phyloP scores from a whole-genome alignment of 2,888 invertebrate genomes.

The Rhamphomyia laevipes region DNA sequence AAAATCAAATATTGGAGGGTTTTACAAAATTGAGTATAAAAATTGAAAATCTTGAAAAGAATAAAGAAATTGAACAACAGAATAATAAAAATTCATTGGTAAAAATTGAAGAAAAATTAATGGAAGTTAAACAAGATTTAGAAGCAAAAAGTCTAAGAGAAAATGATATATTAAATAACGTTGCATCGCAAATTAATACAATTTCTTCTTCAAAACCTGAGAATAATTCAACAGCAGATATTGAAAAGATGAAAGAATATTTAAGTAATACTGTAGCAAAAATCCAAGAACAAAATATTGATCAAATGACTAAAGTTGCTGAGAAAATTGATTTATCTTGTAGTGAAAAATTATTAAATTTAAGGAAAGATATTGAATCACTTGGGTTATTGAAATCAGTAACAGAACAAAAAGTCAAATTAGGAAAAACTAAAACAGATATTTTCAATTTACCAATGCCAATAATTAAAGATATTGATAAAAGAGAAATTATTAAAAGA shows the following conservation, averaged over 20 bases:
- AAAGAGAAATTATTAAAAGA: too few species aligned
- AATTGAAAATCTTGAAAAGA: slow-evolving; percentile 2
- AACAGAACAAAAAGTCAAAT: too few species aligned
- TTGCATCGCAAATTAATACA: neutral
- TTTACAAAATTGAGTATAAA: slow-evolving; percentile 1
- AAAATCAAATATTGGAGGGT: neutral
- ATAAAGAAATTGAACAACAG: neutral
- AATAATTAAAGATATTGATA: too few species aligned
- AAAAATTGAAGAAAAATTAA: slow-evolving; percentile 9
- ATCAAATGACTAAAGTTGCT: slow-evolving; percentile 11
- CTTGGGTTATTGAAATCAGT: too few species aligned
- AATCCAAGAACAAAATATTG: neutral
- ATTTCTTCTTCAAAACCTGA: neutral
- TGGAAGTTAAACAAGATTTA: slow-evolving; percentile 3
- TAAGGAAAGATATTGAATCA: slow-evolving; percentile 4
- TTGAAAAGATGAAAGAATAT: slow-evolving; percentile 3
- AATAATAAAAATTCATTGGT: slow-evolving; percentile 6
- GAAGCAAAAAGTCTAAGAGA: neutral
- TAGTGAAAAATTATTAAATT: slow-evolving; percentile 8
- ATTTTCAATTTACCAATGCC: too few species aligned
- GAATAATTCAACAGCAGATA: slow-evolving; percentile 1
- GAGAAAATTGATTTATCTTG: slow-evolving; percentile 10
- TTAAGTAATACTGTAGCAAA: neutral
- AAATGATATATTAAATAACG: neutral
- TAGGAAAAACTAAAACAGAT: too few species aligned